Evolutionary conservation across 1,140 invertebrate genomes (phyloP).

Genomic region (Drosophila micromelanica): DNA sequence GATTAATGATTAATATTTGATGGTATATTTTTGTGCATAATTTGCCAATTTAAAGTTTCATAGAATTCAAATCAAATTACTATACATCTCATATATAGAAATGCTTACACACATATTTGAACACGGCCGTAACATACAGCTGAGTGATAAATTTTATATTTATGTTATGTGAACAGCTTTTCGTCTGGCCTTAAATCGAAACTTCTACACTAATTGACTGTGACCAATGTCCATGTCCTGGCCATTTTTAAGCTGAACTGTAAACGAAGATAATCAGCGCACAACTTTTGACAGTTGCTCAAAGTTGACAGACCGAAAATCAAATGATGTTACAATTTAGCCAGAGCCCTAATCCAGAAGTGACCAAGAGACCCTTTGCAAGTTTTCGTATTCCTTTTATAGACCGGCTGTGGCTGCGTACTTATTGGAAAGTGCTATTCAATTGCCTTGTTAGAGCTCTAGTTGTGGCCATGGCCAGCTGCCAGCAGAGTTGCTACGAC

Average conservation of each 20-base stretch:
- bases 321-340: conserved; percentile 55
- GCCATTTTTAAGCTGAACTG: conserved; percentile 8
- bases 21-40: background rate
- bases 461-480: conserved; percentile 23
- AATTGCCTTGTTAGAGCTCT: conserved; percentile 55
- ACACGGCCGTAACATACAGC: background rate
- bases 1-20: conserved; percentile 9
- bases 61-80: too few relatives aligned
- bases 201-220: conserved; percentile 18
- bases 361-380: conserved; percentile 9
- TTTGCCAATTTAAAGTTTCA: background rate
- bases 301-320: conserved; percentile 38
- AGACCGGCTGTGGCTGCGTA: conserved; percentile 29
- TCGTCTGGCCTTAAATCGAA: background rate
- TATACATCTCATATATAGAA: background rate
- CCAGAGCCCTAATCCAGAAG: conserved; percentile 48
- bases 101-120: background rate
- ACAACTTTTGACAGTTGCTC: conserved; percentile 37
- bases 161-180: background rate
- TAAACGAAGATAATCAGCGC: conserved; percentile 47
- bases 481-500: conserved; percentile 32
- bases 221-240: background rate
- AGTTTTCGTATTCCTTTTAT: conserved; percentile 22
- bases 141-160: background rate
- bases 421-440: conserved; percentile 64